Evolutionary conservation across 2,797 vertebrate genomes (phyloP), one percentile per base, ranked within the genome.

Genomic region (Salmo trutta): DNA sequence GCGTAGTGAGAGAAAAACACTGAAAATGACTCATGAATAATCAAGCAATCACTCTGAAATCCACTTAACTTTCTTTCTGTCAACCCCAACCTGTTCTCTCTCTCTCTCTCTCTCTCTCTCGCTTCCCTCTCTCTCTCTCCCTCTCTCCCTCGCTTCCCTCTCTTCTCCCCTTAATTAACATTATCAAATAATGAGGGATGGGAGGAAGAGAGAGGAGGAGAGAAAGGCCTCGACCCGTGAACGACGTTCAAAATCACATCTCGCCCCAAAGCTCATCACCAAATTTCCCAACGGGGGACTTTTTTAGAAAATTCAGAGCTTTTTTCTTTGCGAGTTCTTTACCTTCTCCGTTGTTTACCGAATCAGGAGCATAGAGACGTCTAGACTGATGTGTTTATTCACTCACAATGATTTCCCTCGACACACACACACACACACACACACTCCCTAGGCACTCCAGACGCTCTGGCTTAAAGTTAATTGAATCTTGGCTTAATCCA

Each of bases 351-450:
- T 79, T 87, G 91, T 91, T 92, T 91, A 90, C 89, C 79, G 82
- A 86, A 86, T 81, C 53, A 17, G 83, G 83, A 3, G 24, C 85
- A 85, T 83, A 76, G 88, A 90, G 84, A 91, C 86, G 88, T 89
- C 83, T 81, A 80, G 77, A 76, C 80, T 90, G 89, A 93, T 90
- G 91, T 92, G 90, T 94, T 93, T 92, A 94, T 93, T 94, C 91
- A 93, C 91, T 93, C 87, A 90, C 86, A 91, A 90, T 91, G 85
- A 94, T 95, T 93, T 94, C 93, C 91, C 92, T 70, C 74, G 88
- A 91, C 88, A 82, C 88, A 66, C 53, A 56, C 17, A 12, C 41
- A 47, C 41, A 24, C 24, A 47, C 41, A 41, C 36, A 36, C 33
- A 36, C 33, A 54, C 53, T n/a, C 53, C 53, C 53, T 7, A 0